phyloP scores from a whole-genome alignment of 2,797 vertebrate genomes.

The Enoplosus armatus region DNA sequence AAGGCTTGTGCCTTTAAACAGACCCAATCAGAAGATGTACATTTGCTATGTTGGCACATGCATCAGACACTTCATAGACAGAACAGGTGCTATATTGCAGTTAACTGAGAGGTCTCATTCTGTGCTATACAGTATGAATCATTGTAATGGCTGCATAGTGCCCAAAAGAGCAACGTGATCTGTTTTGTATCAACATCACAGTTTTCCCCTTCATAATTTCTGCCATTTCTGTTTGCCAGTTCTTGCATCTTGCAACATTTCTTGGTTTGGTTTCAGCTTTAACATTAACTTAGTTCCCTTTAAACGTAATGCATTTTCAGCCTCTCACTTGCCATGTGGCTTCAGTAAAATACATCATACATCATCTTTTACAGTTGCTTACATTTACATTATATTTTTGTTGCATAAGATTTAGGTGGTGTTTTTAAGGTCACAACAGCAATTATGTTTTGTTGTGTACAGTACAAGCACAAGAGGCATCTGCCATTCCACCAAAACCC shows the following conservation, averaged over 20 bases:
- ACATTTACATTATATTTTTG: constrained; percentile 9
- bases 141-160: constrained; percentile 10
- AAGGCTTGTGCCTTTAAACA: not conserved
- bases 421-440: constrained; percentile 5
- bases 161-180: constrained; percentile 6
- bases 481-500: constrained; percentile 14
- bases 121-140: not conserved
- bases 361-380: constrained; percentile 19
- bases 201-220: constrained; percentile 4
- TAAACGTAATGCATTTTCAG: not conserved
- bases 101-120: not conserved
- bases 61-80: not conserved
- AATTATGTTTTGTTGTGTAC: not conserved
- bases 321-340: not conserved
- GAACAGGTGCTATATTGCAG: not conserved
- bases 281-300: not conserved
- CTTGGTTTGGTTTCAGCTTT: not conserved
- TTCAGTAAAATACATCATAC: constrained; percentile 7
- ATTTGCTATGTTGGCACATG: constrained; percentile 1
- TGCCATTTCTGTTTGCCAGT: constrained; percentile 3
- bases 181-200: not conserved
- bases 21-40: not conserved
- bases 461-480: constrained; percentile 4
- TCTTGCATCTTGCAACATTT: not conserved
- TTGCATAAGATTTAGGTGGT: constrained; percentile 10